Percentiles rank a stretch among this genome's conserved stretches.
Conservation (phyloP, 2,113 vertebrate species). For the Elaphurus davidianus region DNA sequence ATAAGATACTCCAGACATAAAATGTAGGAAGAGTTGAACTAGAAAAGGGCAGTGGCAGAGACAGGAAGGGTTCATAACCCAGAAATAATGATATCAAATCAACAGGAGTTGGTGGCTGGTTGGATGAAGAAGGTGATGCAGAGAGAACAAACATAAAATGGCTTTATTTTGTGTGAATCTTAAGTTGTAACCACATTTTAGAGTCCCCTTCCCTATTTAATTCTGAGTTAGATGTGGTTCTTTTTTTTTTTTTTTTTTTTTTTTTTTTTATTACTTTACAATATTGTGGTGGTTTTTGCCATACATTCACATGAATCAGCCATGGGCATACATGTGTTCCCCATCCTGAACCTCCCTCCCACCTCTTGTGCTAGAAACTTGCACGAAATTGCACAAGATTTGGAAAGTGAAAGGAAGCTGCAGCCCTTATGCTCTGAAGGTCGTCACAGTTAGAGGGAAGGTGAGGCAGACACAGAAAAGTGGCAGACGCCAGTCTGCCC, state of each 20-base stretch:
- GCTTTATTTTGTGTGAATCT: background rate
- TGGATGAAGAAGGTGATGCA: background rate
- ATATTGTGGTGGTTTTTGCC: background rate
- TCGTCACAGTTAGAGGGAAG: background rate
- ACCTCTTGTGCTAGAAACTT: background rate
- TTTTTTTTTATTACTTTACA: background rate
- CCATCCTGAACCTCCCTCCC: background rate
- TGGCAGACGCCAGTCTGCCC: background rate
- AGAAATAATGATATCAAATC: background rate
- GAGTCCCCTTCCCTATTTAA: background rate
- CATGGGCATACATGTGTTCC: background rate
- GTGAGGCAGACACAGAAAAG: background rate
- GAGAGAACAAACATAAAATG: background rate
- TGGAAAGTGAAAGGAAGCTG: background rate
- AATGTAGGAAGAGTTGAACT: background rate
- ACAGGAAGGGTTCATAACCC: background rate
- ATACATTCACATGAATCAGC: background rate
- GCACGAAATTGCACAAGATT: background rate
- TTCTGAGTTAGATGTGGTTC: background rate
- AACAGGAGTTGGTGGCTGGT: background rate
- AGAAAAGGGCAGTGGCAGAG: background rate
- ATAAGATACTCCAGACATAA: background rate
- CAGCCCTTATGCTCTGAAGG: background rate
- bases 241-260: background rate
- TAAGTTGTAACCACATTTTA: background rate